phyloP scores from a whole-genome alignment of 2,888 invertebrate genomes.

The Phytoseiulus persimilis region DNA sequence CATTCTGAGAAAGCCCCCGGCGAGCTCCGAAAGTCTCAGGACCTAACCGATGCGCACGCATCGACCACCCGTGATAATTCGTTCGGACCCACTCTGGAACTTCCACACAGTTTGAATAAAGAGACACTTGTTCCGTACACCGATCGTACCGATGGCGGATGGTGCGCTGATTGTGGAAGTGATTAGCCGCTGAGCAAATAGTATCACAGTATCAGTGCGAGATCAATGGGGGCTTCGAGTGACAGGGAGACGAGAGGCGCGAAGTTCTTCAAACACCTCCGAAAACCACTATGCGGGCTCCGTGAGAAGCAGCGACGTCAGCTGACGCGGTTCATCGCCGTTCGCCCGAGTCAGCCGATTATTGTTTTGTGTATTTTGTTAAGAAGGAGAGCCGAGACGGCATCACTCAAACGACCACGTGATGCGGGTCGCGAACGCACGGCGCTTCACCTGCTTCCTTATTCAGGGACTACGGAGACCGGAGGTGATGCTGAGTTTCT shows the following conservation, averaged over 20 bases:
- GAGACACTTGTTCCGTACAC: not conserved
- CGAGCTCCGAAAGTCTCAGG: not conserved
- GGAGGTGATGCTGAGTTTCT: too few species aligned
- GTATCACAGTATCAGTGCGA: not conserved
- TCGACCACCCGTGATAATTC: not conserved
- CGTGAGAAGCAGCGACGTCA: not conserved
- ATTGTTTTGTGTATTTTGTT: slow-evolving; percentile 5
- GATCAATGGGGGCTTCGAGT: not conserved
- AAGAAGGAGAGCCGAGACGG: not conserved
- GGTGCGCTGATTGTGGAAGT: not conserved
- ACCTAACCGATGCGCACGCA: not conserved
- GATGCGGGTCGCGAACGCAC: not conserved
- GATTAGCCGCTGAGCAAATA: not conserved
- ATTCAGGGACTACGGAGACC: too few species aligned
- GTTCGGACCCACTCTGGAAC: not conserved
- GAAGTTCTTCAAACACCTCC: not conserved
- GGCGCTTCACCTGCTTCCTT: not conserved
- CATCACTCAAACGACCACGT: not conserved
- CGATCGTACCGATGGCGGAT: not conserved
- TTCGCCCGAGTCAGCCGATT: not conserved
- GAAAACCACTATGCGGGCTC: not conserved
- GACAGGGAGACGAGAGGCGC: not conserved
- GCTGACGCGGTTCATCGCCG: not conserved
- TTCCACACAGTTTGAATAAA: not conserved
- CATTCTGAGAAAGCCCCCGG: not conserved